Evolutionary conservation across 2,888 invertebrate genomes (phyloP).

Genomic region (Sphaerophoria taeniata): DNA sequence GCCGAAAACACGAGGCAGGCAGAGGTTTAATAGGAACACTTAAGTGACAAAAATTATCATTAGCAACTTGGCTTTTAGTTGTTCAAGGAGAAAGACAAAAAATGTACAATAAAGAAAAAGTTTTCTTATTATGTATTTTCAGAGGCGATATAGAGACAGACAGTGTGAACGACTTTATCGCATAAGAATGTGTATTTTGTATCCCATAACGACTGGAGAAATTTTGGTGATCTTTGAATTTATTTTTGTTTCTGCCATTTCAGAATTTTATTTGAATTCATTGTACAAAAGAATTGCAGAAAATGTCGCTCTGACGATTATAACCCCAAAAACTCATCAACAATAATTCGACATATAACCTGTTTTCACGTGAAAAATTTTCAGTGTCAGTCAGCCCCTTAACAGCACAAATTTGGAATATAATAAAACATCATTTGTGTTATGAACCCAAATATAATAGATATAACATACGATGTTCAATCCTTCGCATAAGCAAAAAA

Average conservation of each 20-base stretch:
- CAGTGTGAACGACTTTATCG: slow-evolving; percentile 4
- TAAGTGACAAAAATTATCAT: slow-evolving; percentile 52
- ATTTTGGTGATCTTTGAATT: too few species aligned
- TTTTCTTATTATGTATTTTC: slow-evolving; percentile 23
- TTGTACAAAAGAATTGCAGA: neutral
- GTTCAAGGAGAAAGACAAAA: slow-evolving; percentile 8
- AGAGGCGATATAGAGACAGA: neutral
- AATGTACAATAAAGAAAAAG: neutral
- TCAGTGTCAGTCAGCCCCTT: slow-evolving; percentile 10
- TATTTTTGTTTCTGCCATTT: too few species aligned
- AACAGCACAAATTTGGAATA: neutral
- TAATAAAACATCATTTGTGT: neutral
- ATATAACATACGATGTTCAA: neutral
- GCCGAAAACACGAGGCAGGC: slow-evolving; percentile 19
- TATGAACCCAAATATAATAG: slow-evolving; percentile 4
- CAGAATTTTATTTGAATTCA: too few species aligned
- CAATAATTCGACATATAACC: slow-evolving; percentile 20
- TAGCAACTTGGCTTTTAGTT: slow-evolving; percentile 44
- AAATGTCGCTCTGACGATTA: too few species aligned
- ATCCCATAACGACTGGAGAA: too few species aligned
- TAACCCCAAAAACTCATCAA: neutral
- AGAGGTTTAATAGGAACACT: slow-evolving; percentile 53
- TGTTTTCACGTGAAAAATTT: slow-evolving; percentile 39
- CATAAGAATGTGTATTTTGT: slow-evolving; percentile 1
- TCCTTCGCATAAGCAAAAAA: neutral